Conservation (phyloP, 2,113 vertebrate genomes). For the Rattus rattus region DNA sequence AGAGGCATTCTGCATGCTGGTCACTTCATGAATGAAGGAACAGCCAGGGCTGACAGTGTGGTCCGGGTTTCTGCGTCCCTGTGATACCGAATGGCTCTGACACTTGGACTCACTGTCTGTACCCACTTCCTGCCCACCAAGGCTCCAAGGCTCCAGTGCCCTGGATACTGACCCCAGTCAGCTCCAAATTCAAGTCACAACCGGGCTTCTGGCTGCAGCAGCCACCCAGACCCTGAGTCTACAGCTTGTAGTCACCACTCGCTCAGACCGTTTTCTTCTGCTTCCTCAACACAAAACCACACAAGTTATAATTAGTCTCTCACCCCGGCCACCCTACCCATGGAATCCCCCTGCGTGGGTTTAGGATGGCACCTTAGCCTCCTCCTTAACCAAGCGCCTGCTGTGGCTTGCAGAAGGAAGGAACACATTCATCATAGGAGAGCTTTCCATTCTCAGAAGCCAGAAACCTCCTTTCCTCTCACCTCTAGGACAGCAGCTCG, state of each 20-base stretch:
- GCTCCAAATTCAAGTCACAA: not conserved
- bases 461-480: not conserved
- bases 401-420: not conserved
- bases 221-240: fast-evolving
- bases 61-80: not conserved
- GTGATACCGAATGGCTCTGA: not conserved
- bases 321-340: not conserved
- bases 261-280: not conserved
- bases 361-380: not conserved
- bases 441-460: not conserved
- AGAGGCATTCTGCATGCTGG: not conserved
- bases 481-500: not conserved
- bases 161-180: too few species aligned
- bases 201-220: not conserved
- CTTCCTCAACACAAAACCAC: not conserved
- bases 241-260: not conserved
- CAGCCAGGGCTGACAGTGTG: not conserved
- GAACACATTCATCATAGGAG: too few species aligned
- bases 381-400: too few species aligned
- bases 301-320: not conserved
- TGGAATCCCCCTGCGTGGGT: not conserved
- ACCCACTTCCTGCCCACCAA: not conserved
- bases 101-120: not conserved
- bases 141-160: not conserved
- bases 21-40: not conserved